Percentiles rank a stretch among this genome's conserved stretches.
Conservation (phyloP, 2,888 invertebrate genomes). For the Tinea pellionella region DNA sequence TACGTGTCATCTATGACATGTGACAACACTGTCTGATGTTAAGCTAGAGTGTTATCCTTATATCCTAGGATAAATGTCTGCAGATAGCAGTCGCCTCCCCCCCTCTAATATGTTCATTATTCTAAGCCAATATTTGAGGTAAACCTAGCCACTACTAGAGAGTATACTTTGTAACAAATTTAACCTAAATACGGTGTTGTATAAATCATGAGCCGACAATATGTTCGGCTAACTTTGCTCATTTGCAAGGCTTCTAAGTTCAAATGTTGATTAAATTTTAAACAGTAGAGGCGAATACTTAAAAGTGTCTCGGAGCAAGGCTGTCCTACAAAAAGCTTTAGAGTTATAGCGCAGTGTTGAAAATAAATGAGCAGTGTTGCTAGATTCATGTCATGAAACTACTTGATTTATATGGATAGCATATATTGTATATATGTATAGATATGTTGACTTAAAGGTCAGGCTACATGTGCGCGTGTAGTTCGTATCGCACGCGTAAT, state of each 20-base stretch:
- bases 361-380: conserved; percentile 8
- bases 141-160: too few species aligned
- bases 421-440: not conserved
- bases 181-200: not conserved
- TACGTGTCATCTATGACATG: too few species aligned
- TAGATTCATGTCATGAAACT: conserved; percentile 1
- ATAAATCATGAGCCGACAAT: not conserved
- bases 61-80: too few species aligned
- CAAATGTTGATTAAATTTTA: conserved; percentile 9
- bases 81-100: too few species aligned
- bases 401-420: not conserved
- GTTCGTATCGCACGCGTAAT: too few species aligned
- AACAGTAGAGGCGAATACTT: conserved; percentile 1
- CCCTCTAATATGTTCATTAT: too few species aligned
- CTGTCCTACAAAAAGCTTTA: conserved; percentile 10
- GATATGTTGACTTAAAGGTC: too few species aligned
- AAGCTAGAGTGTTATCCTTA: too few species aligned
- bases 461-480: too few species aligned
- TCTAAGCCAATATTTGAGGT: too few species aligned
- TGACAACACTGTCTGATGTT: too few species aligned
- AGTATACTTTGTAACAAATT: not conserved
- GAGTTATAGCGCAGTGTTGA: conserved; percentile 11
- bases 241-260: not conserved
- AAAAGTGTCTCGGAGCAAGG: not conserved
- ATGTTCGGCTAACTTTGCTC: conserved; percentile 1